Evolutionary conservation across 2,797 vertebrate species (phyloP).

Genomic region (Smutsia gigantea): DNA sequence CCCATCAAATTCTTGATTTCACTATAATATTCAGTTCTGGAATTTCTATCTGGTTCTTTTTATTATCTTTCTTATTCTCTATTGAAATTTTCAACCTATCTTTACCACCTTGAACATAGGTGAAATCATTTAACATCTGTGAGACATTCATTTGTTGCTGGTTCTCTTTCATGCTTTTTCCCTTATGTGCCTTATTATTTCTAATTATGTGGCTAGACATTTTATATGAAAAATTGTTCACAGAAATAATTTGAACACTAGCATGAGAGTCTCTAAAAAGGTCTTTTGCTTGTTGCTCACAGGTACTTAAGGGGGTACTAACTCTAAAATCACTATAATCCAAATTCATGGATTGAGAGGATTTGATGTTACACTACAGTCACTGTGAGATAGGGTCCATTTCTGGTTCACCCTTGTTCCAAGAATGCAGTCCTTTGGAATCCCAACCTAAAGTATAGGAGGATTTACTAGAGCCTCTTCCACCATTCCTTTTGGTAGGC

Average conservation of each 20-base stretch:
- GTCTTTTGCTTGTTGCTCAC: background rate
- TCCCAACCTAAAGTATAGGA: background rate
- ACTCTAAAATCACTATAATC: background rate
- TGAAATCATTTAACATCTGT: background rate
- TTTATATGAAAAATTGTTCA: background rate
- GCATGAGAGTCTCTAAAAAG: background rate
- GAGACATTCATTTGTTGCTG: background rate
- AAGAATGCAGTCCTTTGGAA: background rate
- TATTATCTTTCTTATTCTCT: background rate
- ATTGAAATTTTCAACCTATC: background rate
- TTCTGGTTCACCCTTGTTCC: background rate
- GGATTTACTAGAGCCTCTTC: background rate
- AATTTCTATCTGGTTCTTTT: background rate
- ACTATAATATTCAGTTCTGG: background rate
- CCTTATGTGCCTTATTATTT: background rate
- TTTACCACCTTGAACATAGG: background rate
- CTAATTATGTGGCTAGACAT: background rate
- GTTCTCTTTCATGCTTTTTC: background rate
- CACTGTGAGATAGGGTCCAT: background rate
- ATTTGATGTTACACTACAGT: background rate
- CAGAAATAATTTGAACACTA: background rate
- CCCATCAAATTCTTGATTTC: constrained; percentile 4
- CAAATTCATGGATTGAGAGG: background rate
- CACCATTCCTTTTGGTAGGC: background rate
- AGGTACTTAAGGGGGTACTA: background rate